phyloP scores from a whole-genome alignment of 1,140 invertebrate species.

The Panagrolaimus sp. region DNA sequence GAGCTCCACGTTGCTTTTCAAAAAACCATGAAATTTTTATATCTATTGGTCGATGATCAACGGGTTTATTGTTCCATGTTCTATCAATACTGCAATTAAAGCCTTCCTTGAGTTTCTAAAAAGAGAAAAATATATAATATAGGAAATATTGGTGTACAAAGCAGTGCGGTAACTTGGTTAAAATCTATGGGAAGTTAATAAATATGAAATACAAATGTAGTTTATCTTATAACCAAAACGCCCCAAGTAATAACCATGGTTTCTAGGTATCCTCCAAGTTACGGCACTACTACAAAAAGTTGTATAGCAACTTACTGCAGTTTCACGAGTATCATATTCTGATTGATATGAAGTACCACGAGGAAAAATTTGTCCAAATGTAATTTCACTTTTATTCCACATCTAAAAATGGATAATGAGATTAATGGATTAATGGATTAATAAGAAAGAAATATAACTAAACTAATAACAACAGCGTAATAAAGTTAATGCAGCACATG shows the following conservation, averaged over 20 bases:
- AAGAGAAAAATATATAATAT: too few species aligned
- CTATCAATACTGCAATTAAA: conserved; percentile 41
- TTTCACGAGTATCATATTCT: conserved; percentile 25
- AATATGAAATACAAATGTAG: too few species aligned
- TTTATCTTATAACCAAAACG: too few species aligned
- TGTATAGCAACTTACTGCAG: conserved; percentile 21
- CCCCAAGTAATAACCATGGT: too few species aligned
- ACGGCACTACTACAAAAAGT: neutral
- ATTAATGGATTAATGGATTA: too few species aligned
- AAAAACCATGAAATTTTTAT: conserved; percentile 53
- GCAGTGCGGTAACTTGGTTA: too few species aligned
- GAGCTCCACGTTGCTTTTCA: conserved; percentile 37
- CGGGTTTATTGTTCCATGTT: conserved; percentile 50
- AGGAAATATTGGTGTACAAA: too few species aligned
- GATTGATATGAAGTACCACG: neutral
- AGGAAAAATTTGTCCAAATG: conserved; percentile 2
- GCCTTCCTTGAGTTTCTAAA: conserved; percentile 37
- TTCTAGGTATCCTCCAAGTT: too few species aligned
- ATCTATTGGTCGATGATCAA: conserved; percentile 48
- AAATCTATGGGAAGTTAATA: too few species aligned
- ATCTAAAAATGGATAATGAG: neutral
- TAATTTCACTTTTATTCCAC: conserved; percentile 10
- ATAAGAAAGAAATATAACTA: too few species aligned
- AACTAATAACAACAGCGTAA: too few species aligned
- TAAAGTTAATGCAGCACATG: too few species aligned